These are phyloP conservation scores for Antechinus stuartii DNA, from an alignment of 2,113 vertebrate species.

Conservation along the genomic window DNA sequence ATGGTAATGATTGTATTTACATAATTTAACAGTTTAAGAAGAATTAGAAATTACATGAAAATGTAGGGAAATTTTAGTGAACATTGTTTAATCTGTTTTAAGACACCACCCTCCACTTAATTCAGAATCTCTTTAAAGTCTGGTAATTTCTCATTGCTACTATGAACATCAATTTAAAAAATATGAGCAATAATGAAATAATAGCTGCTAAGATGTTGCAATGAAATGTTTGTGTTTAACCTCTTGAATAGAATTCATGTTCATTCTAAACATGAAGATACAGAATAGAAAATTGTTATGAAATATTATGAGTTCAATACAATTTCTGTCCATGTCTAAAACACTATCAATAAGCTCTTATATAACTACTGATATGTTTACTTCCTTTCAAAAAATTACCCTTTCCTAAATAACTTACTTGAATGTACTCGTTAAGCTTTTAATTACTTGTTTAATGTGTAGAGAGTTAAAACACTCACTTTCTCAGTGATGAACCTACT, in stretches of 20 bases:
- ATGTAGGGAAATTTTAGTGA: neutral
- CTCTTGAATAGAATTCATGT: slow-evolving; percentile 15
- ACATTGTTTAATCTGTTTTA: neutral
- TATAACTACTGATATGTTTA: too few species aligned
- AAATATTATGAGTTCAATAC: neutral
- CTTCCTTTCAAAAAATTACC: too few species aligned
- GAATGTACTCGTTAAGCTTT: too few species aligned
- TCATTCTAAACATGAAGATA: neutral
- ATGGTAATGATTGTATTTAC: neutral
- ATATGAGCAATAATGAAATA: neutral
- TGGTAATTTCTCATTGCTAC: neutral
- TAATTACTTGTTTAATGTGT: too few species aligned
- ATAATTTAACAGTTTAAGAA: neutral
- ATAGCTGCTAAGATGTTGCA: neutral
- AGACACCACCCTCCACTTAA: neutral
- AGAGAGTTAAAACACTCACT: too few species aligned
- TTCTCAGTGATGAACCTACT: too few species aligned
- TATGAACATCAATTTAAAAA: neutral
- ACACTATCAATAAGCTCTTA: too few species aligned
- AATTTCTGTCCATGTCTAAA: slow-evolving; percentile 21
- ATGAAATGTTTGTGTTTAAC: neutral
- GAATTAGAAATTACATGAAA: neutral
- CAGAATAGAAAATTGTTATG: neutral
- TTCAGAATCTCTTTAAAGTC: neutral
- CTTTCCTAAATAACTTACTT: too few species aligned